These are phyloP conservation scores for Megaceryle alcyon DNA, from an alignment of 2,797 vertebrate genomes.

Conservation along the genomic window DNA sequence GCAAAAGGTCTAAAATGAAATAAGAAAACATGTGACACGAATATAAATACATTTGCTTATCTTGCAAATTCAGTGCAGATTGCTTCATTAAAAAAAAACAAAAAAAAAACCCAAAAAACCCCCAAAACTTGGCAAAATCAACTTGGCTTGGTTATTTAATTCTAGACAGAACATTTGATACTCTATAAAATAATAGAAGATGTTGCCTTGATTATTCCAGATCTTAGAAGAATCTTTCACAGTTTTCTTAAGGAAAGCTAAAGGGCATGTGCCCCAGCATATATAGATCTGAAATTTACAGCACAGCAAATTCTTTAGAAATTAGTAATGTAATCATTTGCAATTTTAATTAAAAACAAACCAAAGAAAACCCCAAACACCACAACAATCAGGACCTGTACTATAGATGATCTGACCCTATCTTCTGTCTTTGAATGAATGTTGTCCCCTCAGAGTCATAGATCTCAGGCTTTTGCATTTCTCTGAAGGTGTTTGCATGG, in stretches of 20 bases:
- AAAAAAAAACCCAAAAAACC: too few species aligned
- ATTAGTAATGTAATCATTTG: background rate
- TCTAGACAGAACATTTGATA: background rate
- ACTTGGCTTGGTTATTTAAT: background rate
- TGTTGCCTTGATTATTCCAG: background rate
- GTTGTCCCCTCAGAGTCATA: background rate
- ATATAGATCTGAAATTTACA: background rate
- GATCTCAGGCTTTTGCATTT: background rate
- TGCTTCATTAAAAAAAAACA: background rate
- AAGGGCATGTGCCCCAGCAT: background rate
- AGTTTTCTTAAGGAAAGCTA: background rate
- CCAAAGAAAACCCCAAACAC: background rate
- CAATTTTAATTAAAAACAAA: background rate
- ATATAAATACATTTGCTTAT: background rate
- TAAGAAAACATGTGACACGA: background rate
- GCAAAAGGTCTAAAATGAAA: background rate
- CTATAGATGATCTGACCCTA: background rate
- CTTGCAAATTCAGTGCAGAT: background rate
- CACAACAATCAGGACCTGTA: background rate
- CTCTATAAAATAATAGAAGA: background rate
- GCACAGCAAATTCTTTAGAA: background rate
- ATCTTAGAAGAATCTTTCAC: background rate
- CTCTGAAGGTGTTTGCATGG: background rate
- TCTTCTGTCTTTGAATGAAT: background rate
- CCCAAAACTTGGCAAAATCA: background rate